These are phyloP conservation scores for Pheosia gnoma DNA, from an alignment of 2,888 invertebrate genomes.

Conservation along the genomic window DNA sequence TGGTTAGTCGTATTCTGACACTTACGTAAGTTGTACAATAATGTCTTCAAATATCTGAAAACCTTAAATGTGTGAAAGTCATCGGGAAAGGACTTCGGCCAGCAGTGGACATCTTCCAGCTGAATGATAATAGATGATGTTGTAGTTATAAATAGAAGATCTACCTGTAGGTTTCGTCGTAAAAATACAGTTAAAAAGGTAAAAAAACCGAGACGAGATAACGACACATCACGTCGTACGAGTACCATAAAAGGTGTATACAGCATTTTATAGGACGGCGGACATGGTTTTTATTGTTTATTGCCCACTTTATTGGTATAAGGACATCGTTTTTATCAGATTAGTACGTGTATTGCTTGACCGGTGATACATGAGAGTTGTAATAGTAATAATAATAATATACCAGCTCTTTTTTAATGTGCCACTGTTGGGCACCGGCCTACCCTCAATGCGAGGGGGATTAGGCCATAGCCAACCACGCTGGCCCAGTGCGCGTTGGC, in stretches of 20 bases:
- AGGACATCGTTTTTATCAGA: slow-evolving; percentile 26
- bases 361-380: background rate
- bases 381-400: background rate
- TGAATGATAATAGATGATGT: no score
- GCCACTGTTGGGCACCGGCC: no score
- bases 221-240: slow-evolving; percentile 23
- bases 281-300: slow-evolving; percentile 40
- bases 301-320: slow-evolving; percentile 34
- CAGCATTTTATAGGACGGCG: slow-evolving; percentile 34
- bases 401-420: background rate
- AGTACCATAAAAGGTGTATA: slow-evolving; percentile 30
- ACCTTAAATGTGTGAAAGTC: no score
- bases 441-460: no score
- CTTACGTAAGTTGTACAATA: no score
- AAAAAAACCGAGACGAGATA: slow-evolving; percentile 25
- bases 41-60: no score
- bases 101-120: no score
- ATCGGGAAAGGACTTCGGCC: no score
- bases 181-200: slow-evolving; percentile 24
- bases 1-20: no score
- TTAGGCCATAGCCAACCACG: no score
- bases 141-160: no score
- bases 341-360: slow-evolving; percentile 10
- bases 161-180: background rate
- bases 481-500: no score